Percentiles rank a stretch among this genome's conserved stretches.
Evolutionary conservation across 1,140 invertebrate genomes (phyloP).

Genomic region (Tribolium madens): DNA sequence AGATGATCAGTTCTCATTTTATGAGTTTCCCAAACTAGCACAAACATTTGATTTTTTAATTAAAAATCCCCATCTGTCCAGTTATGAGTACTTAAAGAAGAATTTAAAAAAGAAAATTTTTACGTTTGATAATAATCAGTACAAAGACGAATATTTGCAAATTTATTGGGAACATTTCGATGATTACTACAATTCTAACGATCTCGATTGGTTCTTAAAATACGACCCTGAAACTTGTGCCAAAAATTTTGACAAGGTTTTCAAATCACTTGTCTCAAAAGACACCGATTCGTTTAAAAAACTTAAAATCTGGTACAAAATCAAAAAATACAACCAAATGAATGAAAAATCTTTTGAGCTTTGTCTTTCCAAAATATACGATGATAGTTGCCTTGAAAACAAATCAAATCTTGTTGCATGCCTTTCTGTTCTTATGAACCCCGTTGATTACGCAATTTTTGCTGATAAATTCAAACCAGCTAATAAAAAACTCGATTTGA

Average conservation of each 20-base stretch:
- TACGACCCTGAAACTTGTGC: slow-evolving; percentile 16
- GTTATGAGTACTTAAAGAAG: not conserved
- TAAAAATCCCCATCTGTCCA: not conserved
- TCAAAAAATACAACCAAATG: slow-evolving; percentile 35
- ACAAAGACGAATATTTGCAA: not conserved
- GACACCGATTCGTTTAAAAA: not conserved
- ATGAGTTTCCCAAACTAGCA: not conserved
- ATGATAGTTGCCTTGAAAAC: not conserved
- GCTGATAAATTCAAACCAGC: slow-evolving; percentile 15
- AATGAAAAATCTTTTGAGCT: slow-evolving; percentile 22
- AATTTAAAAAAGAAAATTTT: not conserved
- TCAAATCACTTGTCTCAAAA: not conserved
- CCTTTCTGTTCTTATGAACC: slow-evolving; percentile 13
- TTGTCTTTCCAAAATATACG: not conserved
- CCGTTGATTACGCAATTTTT: slow-evolving; percentile 27
- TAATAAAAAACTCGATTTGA: slow-evolving; percentile 34
- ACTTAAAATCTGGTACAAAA: not conserved
- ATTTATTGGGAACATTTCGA: slow-evolving; percentile 6
- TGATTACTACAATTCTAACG: not conserved
- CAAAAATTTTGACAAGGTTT: slow-evolving; percentile 8
- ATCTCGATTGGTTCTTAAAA: slow-evolving; percentile 30
- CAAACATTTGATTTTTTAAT: not conserved
- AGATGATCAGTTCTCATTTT: slow-evolving; percentile 2
- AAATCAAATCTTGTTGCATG: not conserved
- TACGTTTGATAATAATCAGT: not conserved